Evolutionary conservation across 2,113 vertebrate genomes (phyloP).

Genomic region (Gila orcuttii): DNA sequence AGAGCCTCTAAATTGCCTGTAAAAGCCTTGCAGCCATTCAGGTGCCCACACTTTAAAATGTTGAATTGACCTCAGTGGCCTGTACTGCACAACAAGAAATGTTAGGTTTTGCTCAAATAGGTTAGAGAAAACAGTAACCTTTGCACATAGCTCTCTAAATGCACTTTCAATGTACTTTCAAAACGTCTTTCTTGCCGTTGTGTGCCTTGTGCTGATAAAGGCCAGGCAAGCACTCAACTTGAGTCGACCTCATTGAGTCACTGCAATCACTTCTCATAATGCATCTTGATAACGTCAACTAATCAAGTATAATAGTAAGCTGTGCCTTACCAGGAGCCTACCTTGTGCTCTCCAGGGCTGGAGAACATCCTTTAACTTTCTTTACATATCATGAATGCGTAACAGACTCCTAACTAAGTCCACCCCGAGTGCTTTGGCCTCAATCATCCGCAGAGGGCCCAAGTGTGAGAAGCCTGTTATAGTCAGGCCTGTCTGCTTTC

Average conservation of each 20-base stretch:
- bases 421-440: not conserved
- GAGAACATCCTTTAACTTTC: constrained; percentile 24
- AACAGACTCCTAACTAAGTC: constrained; percentile 15
- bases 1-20: not conserved
- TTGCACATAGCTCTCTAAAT: constrained; percentile 1
- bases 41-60: constrained; percentile 23
- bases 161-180: constrained; percentile 15
- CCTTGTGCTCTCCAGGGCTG: constrained; percentile 5
- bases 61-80: constrained; percentile 11
- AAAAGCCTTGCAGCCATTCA: not conserved
- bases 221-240: constrained; percentile 16
- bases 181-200: not conserved
- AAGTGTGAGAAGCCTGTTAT: constrained; percentile 6
- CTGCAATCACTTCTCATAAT: constrained; percentile 33
- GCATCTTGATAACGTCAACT: constrained; percentile 22
- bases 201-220: constrained; percentile 30
- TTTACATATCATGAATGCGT: not conserved
- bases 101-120: constrained; percentile 8
- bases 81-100: constrained; percentile 10
- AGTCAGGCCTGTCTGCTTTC: constrained; percentile 57
- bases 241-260: constrained; percentile 15
- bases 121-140: constrained; percentile 18
- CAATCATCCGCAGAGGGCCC: not conserved
- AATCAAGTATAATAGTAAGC: constrained; percentile 26
- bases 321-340: not conserved